These are phyloP conservation scores for Hepsetus odoe DNA, from an alignment of 2,113 vertebrate genomes.

Conservation along the genomic window DNA sequence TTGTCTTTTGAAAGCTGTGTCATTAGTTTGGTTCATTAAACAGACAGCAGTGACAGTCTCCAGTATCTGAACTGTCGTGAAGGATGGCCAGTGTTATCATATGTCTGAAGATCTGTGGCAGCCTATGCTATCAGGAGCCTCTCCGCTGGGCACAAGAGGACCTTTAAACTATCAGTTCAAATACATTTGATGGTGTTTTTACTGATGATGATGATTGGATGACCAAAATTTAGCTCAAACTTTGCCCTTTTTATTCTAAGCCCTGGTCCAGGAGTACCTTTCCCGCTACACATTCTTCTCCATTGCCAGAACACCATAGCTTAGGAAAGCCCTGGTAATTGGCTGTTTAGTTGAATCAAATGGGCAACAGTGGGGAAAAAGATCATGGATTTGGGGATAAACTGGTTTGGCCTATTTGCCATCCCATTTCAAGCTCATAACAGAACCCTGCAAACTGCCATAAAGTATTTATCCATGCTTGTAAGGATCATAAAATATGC, in stretches of 20 bases:
- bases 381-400: background rate
- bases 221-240: too few relatives aligned
- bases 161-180: conserved; percentile 6
- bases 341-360: background rate
- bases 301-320: background rate
- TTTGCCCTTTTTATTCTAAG: too few relatives aligned
- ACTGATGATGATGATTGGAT: too few relatives aligned
- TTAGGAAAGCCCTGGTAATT: background rate
- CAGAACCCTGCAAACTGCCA: conserved; percentile 40
- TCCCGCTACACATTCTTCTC: too few relatives aligned
- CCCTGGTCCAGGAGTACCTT: too few relatives aligned
- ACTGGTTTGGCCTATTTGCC: background rate
- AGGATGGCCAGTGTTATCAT: conserved; percentile 11
- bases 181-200: too few relatives aligned
- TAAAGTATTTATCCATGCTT: conserved; percentile 60
- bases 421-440: conserved; percentile 16
- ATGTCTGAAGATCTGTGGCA: conserved; percentile 17
- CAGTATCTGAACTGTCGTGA: conserved; percentile 17
- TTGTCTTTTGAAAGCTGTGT: conserved; percentile 13
- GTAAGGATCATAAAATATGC: conserved; percentile 63
- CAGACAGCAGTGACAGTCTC: background rate
- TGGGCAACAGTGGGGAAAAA: background rate
- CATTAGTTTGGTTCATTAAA: conserved; percentile 15
- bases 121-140: background rate
- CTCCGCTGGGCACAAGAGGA: background rate